phyloP scores from a whole-genome alignment of 2,888 invertebrate species.

The Litoditis marina region DNA sequence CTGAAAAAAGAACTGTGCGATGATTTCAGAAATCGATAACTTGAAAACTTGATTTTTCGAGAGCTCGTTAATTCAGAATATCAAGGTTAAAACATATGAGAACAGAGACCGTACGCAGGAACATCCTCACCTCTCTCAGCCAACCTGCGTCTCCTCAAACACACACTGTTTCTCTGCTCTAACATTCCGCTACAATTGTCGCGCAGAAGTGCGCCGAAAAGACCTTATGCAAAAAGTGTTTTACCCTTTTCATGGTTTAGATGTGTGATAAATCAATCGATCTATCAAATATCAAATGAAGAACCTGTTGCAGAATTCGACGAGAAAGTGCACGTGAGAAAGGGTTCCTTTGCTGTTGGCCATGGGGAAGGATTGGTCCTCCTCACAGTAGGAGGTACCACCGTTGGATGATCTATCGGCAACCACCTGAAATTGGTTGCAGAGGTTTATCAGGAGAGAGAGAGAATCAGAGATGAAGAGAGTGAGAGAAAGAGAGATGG shows the following conservation, averaged over 20 bases:
- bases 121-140: no score
- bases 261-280: no score
- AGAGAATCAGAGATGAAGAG: neutral
- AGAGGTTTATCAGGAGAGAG: neutral
- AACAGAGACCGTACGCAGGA: no score
- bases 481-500: neutral
- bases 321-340: conserved; percentile 24
- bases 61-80: no score
- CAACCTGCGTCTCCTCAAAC: no score
- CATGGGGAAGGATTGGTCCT: conserved; percentile 28
- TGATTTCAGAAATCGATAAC: no score
- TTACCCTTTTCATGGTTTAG: conserved; percentile 6
- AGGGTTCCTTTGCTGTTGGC: conserved; percentile 22
- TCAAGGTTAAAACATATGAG: no score
- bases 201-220: no score
- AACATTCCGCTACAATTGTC: no score
- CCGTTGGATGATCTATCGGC: conserved; percentile 1
- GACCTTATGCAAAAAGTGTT: neutral
- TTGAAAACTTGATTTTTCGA: no score
- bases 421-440: conserved; percentile 4
- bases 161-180: no score
- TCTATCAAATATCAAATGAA: conserved; percentile 10
- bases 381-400: conserved; percentile 26
- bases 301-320: conserved; percentile 24
- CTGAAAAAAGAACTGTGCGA: no score